A percentile compares a stretch with the other conserved stretches of the same genome.
These are phyloP conservation scores for Centropristis striata DNA, from an alignment of 2,113 vertebrate genomes.

Conservation along the genomic window DNA sequence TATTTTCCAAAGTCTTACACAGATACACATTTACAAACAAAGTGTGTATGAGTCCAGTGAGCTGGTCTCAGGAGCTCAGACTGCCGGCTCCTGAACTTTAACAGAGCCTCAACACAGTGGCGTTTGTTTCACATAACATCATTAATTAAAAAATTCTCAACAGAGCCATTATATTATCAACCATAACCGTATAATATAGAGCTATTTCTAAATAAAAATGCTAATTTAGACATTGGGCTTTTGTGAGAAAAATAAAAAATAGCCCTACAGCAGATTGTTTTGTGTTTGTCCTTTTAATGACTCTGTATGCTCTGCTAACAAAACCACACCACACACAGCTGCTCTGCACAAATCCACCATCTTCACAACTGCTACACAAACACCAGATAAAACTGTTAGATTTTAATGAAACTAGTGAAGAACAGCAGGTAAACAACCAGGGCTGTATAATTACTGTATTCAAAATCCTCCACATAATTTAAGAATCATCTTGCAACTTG, in stretches of 20 bases:
- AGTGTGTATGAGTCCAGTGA: not conserved
- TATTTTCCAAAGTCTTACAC: slow-evolving; percentile 1
- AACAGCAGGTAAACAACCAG: not conserved
- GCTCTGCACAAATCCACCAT: slow-evolving; percentile 2
- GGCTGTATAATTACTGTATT: not conserved
- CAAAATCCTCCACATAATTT: no score
- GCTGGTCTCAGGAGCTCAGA: not conserved
- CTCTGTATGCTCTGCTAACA: slow-evolving; percentile 5
- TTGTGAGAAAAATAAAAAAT: not conserved
- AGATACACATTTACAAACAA: slow-evolving; percentile 2
- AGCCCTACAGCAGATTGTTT: slow-evolving; percentile 18
- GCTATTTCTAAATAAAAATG: slow-evolving; percentile 24
- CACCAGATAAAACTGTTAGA: not conserved
- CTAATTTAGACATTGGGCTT: slow-evolving; percentile 20
- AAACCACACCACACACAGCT: not conserved
- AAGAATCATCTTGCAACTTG: no score
- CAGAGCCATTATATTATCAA: slow-evolving; percentile 13
- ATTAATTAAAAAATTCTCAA: slow-evolving; percentile 30
- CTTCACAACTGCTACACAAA: slow-evolving; percentile 1
- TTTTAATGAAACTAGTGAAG: not conserved
- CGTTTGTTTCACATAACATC: slow-evolving; percentile 27
- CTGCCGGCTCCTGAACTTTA: slow-evolving; percentile 20
- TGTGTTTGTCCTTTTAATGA: slow-evolving; percentile 34
- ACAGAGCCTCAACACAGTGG: not conserved
- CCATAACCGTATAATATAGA: slow-evolving; percentile 3